Base-by-base conservation (phyloP, 2,113 vertebrate genomes). In the Delphinapterus leucas region DNA sequence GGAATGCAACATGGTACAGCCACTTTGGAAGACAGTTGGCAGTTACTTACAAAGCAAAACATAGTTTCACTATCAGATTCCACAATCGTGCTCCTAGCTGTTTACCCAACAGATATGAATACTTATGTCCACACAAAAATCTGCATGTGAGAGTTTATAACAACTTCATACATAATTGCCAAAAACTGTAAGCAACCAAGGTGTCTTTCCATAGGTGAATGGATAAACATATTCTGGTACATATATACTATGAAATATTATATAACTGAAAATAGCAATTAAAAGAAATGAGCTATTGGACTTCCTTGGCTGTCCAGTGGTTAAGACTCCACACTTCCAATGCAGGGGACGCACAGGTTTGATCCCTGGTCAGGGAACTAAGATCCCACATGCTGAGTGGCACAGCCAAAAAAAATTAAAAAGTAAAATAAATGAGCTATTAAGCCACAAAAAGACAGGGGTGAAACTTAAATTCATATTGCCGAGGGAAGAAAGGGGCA, bases 331-430 rank as follows among this genome's bases (percentile, higher is more conserved):
- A 25, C 8, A 44, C 44, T 49, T 15, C 28, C 15, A 49, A 1
- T 0, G 28, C 44, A 31, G 44, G 73, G 18, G 44, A 15, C 0
- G 5, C 8, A 0, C 1, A 0, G 73, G 44, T 11, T 8, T 15
- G 41, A 31, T 18, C 41, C 73, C 44, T 49, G 73, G 44, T 33
- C 44, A 76, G 44, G 73, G 17, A 47, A 49, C 28, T 20, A 31
- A 31, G 28, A 76, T 20, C 28, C 28, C 44, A 76, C 44, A 49
- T 5, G 53, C 18, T 18, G 53, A 55, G 18, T 17, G 53, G 53
- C 53, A 20, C 18, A 20, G 53, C 53, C 53, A 55, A 55, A 55
- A 55, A 55, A 55, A 20, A 18, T 55, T 20, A 20, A 7, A 55
- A 55, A 55, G 17, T 55, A 55, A 55, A 55, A 55, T 1, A 55